Base-by-base conservation (phyloP, 2,797 vertebrate genomes). In the Hipposideros larvatus region DNA sequence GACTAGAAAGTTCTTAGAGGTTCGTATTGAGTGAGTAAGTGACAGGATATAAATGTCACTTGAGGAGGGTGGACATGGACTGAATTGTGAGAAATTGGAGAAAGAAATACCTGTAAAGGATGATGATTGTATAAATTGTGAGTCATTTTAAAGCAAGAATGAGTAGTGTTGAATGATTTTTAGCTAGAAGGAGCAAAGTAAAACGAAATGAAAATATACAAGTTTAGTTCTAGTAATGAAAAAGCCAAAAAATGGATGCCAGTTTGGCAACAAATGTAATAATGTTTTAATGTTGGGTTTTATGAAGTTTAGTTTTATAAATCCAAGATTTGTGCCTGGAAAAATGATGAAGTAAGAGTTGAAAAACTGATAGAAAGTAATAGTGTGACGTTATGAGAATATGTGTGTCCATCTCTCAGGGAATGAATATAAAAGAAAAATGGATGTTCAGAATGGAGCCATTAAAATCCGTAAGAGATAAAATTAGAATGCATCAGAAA, bases 221-320 rank as follows among this genome's bases (percentile, higher is more conserved):
- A 26, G 16, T 70, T 83, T 70, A 87, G 31, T 6, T 71, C 24
- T 65, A 77, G 21, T 26, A 53, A 55, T 3, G 7, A 93, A 59
- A 55, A 77, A 66, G 7, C 9, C n/a, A 65, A 43, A 43, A 78
- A 70, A 92, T 24, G 19, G 21, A 63, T 92, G 41, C 31, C 13
- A 55, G 16, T 84, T 92, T 94, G 71, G 22, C 28, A 78, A 90
- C 55, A 19, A 93, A 89, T 28, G 28, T 37, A 85, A 80, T n/a
- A 19, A 21, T 18, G 63, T 89, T 91, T 89, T 46, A 65, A 28
- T 57, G 3, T 34, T 95, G 31, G 5, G 1, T 59, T 95, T 90
- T 65, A 53, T 46, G 16, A 71, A 90, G 46, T 70, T 88, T 94
- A 51, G 24, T 34, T 97, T 92, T 95, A 80, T 8, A 84, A 92